phyloP scores from a whole-genome alignment of 2,888 invertebrate species.

The Tipula vernalis region DNA sequence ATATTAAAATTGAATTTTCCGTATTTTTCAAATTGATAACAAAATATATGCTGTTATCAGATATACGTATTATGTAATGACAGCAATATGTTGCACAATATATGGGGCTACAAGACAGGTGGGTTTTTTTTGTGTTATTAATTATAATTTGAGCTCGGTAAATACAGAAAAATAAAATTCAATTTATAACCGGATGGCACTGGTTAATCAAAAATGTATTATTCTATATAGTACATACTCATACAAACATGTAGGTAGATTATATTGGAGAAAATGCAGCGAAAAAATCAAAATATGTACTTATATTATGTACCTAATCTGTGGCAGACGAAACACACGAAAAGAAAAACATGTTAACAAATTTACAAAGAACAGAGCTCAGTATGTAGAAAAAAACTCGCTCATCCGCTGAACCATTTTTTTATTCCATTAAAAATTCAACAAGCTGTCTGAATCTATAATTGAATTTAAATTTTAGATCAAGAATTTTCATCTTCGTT shows the following conservation, averaged over 20 bases:
- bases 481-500: background rate
- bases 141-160: background rate
- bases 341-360: background rate
- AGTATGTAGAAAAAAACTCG: background rate
- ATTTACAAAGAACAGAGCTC: background rate
- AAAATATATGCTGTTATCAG: background rate
- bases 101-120: background rate
- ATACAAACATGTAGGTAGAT: no score
- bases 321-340: background rate
- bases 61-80: background rate
- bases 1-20: background rate
- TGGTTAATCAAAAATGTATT: background rate
- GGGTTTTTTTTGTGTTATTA: background rate
- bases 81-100: background rate
- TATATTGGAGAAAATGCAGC: background rate
- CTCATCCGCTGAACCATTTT: background rate
- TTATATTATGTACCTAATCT: background rate
- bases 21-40: background rate
- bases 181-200: background rate
- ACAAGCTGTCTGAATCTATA: background rate
- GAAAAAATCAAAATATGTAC: background rate
- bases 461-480: conserved; percentile 4
- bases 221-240: background rate
- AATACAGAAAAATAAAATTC: background rate
- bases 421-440: background rate